Conservation (phyloP, 2,888 invertebrate genomes). For the Zygothrica quintamaculata region DNA sequence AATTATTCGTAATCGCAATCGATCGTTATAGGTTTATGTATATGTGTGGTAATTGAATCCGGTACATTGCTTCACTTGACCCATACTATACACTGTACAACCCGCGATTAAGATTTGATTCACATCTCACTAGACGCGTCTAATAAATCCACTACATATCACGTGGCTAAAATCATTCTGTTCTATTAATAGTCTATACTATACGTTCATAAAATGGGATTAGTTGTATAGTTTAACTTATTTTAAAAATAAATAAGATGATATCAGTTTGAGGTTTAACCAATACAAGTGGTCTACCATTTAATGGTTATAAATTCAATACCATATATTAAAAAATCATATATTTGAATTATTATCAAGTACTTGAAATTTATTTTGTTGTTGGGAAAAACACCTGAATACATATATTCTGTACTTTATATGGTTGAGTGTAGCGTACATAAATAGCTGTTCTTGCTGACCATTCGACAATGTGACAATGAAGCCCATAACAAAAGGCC, state of each 20-base stretch:
- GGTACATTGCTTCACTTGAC: constrained; percentile 13
- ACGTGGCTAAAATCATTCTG: constrained; percentile 36
- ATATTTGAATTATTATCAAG: constrained; percentile 31
- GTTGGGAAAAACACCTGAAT: not conserved
- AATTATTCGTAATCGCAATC: constrained; percentile 8
- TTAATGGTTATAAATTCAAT: constrained; percentile 7
- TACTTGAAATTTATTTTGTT: constrained; percentile 38
- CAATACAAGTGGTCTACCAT: constrained; percentile 1
- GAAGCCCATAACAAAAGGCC: constrained; percentile 14
- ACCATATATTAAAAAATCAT: constrained; percentile 13
- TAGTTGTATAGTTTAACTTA: not conserved
- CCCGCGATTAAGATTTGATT: not conserved
- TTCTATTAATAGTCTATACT: constrained; percentile 17
- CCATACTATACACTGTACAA: not conserved
- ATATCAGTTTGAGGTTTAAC: constrained; percentile 6
- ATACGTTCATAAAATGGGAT: constrained; percentile 2
- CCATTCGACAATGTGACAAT: constrained; percentile 15
- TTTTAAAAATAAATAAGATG: constrained; percentile 33
- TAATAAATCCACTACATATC: constrained; percentile 14
- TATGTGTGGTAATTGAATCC: constrained; percentile 1
- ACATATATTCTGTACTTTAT: constrained; percentile 18
- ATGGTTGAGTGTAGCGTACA: constrained; percentile 17
- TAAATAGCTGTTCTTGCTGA: constrained; percentile 6
- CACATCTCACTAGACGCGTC: constrained; percentile 6
- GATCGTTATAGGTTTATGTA: constrained; percentile 9